Evolutionary conservation across 2,113 vertebrate species (phyloP).

Genomic region (Strix uralensis): DNA sequence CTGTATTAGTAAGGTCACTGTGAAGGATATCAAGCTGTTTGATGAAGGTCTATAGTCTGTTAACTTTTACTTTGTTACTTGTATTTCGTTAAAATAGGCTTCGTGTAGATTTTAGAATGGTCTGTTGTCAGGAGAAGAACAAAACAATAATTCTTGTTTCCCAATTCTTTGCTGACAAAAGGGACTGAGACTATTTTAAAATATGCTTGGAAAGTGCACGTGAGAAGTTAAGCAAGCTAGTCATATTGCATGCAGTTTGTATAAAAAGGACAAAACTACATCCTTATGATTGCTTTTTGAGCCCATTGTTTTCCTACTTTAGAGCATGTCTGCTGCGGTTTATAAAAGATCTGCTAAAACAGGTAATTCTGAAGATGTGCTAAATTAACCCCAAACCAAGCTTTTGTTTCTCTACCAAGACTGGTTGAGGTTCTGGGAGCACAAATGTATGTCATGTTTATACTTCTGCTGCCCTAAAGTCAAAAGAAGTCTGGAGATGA

Average conservation of each 20-base stretch:
- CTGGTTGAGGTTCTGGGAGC: background rate
- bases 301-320: background rate
- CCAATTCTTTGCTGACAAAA: background rate
- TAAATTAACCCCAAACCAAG: background rate
- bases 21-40: background rate
- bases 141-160: background rate
- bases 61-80: background rate
- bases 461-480: background rate
- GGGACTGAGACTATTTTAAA: background rate
- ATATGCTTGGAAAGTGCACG: background rate
- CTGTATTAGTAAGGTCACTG: background rate
- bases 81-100: background rate
- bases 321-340: background rate
- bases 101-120: background rate
- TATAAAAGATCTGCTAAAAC: background rate
- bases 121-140: background rate
- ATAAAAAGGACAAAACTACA: background rate
- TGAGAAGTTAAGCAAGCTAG: background rate
- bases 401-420: background rate
- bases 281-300: background rate
- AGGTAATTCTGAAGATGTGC: background rate
- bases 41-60: background rate
- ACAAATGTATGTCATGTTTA: background rate
- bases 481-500: background rate
- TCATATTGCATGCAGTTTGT: background rate